Base-by-base conservation (phyloP, 2,888 invertebrate species). In the Rhagium mordax region DNA sequence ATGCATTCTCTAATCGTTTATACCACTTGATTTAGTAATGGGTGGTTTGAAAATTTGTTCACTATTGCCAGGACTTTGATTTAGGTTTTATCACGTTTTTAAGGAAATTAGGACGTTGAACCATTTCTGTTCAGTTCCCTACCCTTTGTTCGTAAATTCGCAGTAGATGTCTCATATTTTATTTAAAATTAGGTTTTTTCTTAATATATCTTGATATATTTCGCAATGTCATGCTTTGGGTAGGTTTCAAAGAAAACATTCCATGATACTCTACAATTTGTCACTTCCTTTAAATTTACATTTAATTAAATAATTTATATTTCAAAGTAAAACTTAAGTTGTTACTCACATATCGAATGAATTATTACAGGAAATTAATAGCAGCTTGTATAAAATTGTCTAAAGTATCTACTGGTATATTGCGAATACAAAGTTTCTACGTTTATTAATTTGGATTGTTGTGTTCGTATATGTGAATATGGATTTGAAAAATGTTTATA, bases 201-300 rank as follows among this genome's bases (percentile, higher is more conserved):
- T 49, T 60, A 51, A 68, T 41, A 68, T 60, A 57, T 60, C 48
- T 49, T 29, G 67, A 53, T 49, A 64, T 64, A 51, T 64, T 64
- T 20, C 48, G 20, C 48, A 33, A 57, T 55, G 57, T 51, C 60
- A 60, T 66, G 68, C 62, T 72, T 57, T 8, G 29, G 15, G 47
- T 68, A 57, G 57, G 41, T 62, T 68, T 51, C 24, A 18, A 60
- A 51, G 53, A 61, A 57, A 71, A 61, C 15, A 67, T 68, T 72
- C 53, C 72, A 51, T 72, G 60, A 16, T 48, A 67, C 33, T 49
- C 27, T 47, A 27, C 67, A 57, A 55, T 67, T 55, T 67, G 60
- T 62, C 24, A 27, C 27, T 51, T 64, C 15, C 15, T 10, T 7
- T 27, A 51, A 24, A 62, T 27, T 21, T 20, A 51, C 10, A 3